A percentile compares a stretch with the other conserved stretches of the same genome.
These are phyloP conservation scores for Nomada ruficornis DNA, from an alignment of 2,888 invertebrate species.

Conservation along the genomic window DNA sequence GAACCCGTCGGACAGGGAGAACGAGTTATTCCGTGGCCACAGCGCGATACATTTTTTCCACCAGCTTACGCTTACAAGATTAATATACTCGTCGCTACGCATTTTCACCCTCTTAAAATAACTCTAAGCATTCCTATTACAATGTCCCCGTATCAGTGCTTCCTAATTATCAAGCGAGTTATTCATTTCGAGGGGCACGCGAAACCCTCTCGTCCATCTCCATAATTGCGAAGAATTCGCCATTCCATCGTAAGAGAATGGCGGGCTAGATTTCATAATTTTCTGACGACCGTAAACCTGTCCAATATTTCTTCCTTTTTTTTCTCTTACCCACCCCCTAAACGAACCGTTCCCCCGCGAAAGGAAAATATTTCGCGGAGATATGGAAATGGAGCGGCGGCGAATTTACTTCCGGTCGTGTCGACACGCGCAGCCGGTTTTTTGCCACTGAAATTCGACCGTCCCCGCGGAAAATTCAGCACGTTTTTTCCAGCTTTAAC, in stretches of 20 bases:
- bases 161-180: neutral
- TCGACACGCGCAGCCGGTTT: constrained; percentile 47
- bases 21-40: constrained; percentile 4
- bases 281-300: constrained; percentile 12
- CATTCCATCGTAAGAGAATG: neutral
- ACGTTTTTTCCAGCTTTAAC: constrained; percentile 8
- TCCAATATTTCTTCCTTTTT: neutral
- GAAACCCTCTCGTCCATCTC: neutral
- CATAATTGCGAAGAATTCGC: constrained; percentile 19
- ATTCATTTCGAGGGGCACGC: constrained; percentile 2
- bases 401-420: constrained; percentile 66
- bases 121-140: neutral
- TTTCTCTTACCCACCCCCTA: neutral
- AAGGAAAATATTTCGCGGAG: constrained; percentile 53
- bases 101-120: neutral
- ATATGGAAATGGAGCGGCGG: constrained; percentile 68
- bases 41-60: neutral
- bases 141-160: neutral
- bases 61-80: neutral
- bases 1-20: constrained; percentile 28
- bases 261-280: constrained; percentile 60
- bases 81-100: neutral
- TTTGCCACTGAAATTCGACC: constrained; percentile 56
- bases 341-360: neutral
- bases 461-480: constrained; percentile 26